A percentile compares a stretch with the other conserved stretches of the same genome.
These are phyloP conservation scores for Drosophila cracens DNA, from an alignment of 2,888 invertebrate genomes.

Conservation along the genomic window DNA sequence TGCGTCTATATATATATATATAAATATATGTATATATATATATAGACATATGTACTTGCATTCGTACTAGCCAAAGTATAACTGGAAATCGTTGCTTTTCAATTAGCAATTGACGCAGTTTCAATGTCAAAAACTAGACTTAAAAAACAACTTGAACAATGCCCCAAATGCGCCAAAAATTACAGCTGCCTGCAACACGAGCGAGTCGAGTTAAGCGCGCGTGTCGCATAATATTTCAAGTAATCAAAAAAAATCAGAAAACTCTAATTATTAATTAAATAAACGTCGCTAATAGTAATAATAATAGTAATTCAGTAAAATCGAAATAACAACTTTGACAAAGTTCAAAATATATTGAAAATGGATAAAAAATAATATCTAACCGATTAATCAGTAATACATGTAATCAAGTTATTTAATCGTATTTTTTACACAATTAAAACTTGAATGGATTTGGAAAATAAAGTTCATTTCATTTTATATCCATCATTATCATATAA, in stretches of 20 bases:
- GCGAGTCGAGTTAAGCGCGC: background rate
- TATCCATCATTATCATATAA: background rate
- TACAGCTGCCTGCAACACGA: conserved; percentile 3
- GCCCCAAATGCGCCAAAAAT: conserved; percentile 9
- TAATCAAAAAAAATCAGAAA: background rate
- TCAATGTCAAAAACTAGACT: conserved; percentile 64
- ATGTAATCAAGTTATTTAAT: background rate
- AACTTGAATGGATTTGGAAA: background rate
- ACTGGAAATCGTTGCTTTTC: conserved; percentile 54
- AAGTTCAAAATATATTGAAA: background rate
- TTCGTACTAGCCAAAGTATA: conserved; percentile 14
- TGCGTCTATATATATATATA: conserved; percentile 12
- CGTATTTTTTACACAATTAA: background rate
- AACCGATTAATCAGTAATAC: background rate
- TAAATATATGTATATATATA: background rate
- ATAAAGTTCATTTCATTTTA: background rate
- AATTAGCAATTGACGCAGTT: conserved; percentile 58
- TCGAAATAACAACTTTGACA: background rate
- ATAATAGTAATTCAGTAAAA: background rate
- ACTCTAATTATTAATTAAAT: background rate
- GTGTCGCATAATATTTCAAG: background rate
- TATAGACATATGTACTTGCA: conserved; percentile 11
- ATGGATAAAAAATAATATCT: background rate
- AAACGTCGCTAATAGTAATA: background rate
- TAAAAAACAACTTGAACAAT: conserved; percentile 7